Base-by-base conservation (phyloP, 2,113 vertebrate genomes). In the Coracopsis vasa region DNA sequence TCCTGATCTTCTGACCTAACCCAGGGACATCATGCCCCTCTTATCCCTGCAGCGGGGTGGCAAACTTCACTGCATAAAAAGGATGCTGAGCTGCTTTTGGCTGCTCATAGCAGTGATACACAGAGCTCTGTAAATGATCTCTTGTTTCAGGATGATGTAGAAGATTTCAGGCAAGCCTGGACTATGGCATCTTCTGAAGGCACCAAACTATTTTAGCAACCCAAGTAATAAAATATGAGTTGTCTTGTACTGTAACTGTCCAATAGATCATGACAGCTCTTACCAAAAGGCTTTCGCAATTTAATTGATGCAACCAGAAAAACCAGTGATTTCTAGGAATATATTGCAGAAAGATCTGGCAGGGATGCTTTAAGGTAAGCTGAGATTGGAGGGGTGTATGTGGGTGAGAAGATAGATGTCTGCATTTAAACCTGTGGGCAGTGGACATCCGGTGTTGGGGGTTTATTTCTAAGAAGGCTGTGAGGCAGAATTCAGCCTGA, bases 161-260 rank as follows among this genome's bases (percentile, higher is more conserved):
- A 54, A 33, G 25, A 27, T 80, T 84, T 84, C 77, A 53, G 48
- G 35, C 4, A 23, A 83, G 33, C n/a, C n/a, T n/a, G 45, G 29
- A 42, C 66, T 10, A 6, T 0, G 0, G 20, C 10, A 1, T 23
- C 77, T 51, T 29, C 45, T 33, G 51, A 61, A 71, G 33, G 11
- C 12, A 77, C 6, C 13, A 28, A 29, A n/a, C 27, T 27, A n/a
- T 29, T 65, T 75, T 58, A 27, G 16, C 58, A 61, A 37, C 35
- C 58, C 16, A 37, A 61, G 35, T 8, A 61, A 60, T 61, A 17
- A 37, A 25, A 25, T 25, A 60, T 3, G 61, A 48, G 7, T 27
- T 58, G 25, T 10, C 25, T 13, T 2, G 4, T 7, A 9, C 13
- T 31, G 13, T 11, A 3, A 48, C 5, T 47, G 16, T 24, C 35